Evolutionary conservation across 2,888 invertebrate species (phyloP), one percentile per base, ranked within the genome.

Genomic region (Proisotoma minuta): DNA sequence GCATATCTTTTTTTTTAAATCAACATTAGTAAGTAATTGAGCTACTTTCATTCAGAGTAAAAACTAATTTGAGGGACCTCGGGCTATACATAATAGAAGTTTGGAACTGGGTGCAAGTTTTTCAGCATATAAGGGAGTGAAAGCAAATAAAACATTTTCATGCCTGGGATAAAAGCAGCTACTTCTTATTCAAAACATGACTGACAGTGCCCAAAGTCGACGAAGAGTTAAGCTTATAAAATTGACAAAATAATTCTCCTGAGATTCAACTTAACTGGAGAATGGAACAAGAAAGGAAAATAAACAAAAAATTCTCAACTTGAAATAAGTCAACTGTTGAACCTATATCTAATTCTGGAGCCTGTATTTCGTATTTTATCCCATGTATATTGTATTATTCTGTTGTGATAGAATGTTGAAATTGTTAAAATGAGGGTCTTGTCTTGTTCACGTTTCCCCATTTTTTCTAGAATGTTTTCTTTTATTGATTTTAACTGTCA

Each of bases 191-290:
- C 49, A 49, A 24, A 22, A 22, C 49, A 49, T 5, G 49, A 22
- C 49, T 49, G 47, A 10, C 18, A 24, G 18, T 18, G 49, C 49
- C 49, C 49, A 20, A 3, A 49, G 49, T 49, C 49, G 5, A 22
- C 4, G 23, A 49, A 22, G 47, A 49, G 49, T 49, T 49, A 23
- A 49, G 49, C 49, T 49, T 49, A 5, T 4, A 49, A 49, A 49
- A 20, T 49, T 22, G 20, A 22, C 5, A 49, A 49, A 49, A 49
- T 49, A 49, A 49, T 49, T 22, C 49, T 49, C 49, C 8, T 22
- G 49, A 49, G 49, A 49, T 18, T 49, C 49, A 49, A 49, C 23
- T 49, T 49, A 22, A 22, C 23, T 49, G 8, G 3, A 49, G n/a
- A 18, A 34, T 8, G 34, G 43, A 43, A 24, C 5, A 49, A 49